phyloP scores from a whole-genome alignment of 1,140 invertebrate genomes.

The Drosophila ohnishii region DNA sequence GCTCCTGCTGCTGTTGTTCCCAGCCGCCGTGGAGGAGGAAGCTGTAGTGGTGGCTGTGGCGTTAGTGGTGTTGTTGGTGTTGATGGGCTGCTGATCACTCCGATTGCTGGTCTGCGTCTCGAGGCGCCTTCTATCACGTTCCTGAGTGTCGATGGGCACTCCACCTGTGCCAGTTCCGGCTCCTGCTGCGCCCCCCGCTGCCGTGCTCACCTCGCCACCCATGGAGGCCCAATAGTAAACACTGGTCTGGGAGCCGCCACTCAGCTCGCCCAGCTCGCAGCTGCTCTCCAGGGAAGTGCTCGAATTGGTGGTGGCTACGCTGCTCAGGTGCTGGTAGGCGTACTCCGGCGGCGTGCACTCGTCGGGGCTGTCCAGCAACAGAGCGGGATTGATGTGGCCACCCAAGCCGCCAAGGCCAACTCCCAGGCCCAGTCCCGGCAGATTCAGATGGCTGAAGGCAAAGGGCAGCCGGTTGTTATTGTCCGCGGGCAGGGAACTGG shows the following conservation, averaged over 20 bases:
- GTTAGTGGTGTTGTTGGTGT: slow-evolving; percentile 21
- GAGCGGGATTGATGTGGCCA: slow-evolving; percentile 75
- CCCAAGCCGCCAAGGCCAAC: slow-evolving; percentile 44
- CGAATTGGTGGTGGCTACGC: slow-evolving; percentile 77
- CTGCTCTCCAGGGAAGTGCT: slow-evolving; percentile 78
- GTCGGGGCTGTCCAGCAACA: slow-evolving; percentile 78
- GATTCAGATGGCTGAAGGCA: slow-evolving; percentile 55
- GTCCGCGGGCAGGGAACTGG: slow-evolving; percentile 26
- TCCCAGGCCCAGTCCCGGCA: slow-evolving; percentile 64
- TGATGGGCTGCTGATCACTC: slow-evolving; percentile 30
- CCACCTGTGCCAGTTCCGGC: slow-evolving; percentile 6
- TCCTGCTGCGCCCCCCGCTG: slow-evolving; percentile 24
- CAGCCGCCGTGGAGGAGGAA: slow-evolving; percentile 19
- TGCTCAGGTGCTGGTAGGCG: slow-evolving; percentile 76
- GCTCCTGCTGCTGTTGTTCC: slow-evolving; percentile 58
- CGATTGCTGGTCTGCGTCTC: slow-evolving; percentile 34
- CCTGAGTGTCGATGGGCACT: slow-evolving; percentile 21
- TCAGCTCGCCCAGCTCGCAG: slow-evolving; percentile 63
- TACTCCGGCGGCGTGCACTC: slow-evolving; percentile 79
- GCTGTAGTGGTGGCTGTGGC: neutral
- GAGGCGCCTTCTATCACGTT: slow-evolving; percentile 37
- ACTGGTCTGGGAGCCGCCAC: slow-evolving; percentile 64
- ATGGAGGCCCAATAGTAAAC: slow-evolving; percentile 74
- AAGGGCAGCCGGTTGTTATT: slow-evolving; percentile 52
- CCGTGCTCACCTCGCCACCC: slow-evolving; percentile 76